These are phyloP conservation scores for Calliopum simillimum DNA, from an alignment of 2,888 invertebrate genomes.

Conservation along the genomic window DNA sequence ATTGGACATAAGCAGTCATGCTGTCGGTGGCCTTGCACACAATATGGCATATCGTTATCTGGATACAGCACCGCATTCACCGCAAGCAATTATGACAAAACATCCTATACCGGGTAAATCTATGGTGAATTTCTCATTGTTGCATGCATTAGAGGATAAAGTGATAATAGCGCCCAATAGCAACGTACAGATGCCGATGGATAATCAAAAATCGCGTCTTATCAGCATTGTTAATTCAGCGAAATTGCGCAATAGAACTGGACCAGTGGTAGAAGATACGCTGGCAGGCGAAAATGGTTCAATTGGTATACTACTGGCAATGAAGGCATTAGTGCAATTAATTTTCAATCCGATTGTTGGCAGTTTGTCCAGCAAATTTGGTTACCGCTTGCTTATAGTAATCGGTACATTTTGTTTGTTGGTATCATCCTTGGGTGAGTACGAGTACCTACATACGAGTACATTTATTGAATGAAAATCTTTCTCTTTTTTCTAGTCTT, in stretches of 20 bases:
- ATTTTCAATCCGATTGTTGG: constrained; percentile 82
- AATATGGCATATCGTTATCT: constrained; percentile 60
- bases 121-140: constrained; percentile 62
- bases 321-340: constrained; percentile 85
- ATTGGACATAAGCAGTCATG: constrained; percentile 39
- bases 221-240: not conserved
- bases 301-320: constrained; percentile 77
- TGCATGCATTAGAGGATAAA: constrained; percentile 45
- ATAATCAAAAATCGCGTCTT: constrained; percentile 33
- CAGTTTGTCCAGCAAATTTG: constrained; percentile 73
- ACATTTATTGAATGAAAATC: not conserved
- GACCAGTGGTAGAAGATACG: constrained; percentile 43
- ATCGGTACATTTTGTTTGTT: constrained; percentile 77
- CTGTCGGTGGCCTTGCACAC: constrained; percentile 50
- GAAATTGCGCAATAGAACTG: not conserved
- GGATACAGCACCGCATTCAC: constrained; percentile 50
- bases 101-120: constrained; percentile 67
- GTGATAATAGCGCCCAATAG: constrained; percentile 28
- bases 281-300: constrained; percentile 75
- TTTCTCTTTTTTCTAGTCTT: constrained; percentile 71
- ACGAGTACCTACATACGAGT: too few relatives aligned
- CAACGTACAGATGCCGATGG: constrained; percentile 30
- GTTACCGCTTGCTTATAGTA: constrained; percentile 77
- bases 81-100: constrained; percentile 60
- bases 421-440: constrained; percentile 76